Percentiles rank a stretch among this genome's conserved stretches.
These are phyloP conservation scores for Allolobophora icterica DNA, from an alignment of 2,888 invertebrate species.

Conservation along the genomic window DNA sequence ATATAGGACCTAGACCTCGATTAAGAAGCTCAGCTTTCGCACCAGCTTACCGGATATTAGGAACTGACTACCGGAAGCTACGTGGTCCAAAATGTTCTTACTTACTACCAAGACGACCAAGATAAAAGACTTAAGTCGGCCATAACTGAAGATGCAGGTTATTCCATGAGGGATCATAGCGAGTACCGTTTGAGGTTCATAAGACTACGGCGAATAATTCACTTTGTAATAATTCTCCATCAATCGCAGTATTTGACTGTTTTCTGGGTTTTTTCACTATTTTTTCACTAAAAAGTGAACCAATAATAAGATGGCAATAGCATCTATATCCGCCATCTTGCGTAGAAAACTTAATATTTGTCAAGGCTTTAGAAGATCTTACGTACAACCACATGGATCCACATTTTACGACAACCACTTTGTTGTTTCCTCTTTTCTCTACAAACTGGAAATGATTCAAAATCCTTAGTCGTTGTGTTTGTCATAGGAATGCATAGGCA, in stretches of 20 bases:
- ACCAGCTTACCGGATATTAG: not conserved
- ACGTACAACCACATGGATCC: not conserved
- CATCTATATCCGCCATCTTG: too few species aligned
- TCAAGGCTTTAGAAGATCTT: not conserved
- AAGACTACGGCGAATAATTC: not conserved
- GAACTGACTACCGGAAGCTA: not conserved
- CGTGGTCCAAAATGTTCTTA: not conserved
- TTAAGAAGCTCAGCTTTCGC: not conserved
- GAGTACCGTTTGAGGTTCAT: not conserved
- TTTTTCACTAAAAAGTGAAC: too few species aligned
- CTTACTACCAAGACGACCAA: not conserved
- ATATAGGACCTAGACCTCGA: too few species aligned
- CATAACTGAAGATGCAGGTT: not conserved
- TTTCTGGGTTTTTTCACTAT: too few species aligned
- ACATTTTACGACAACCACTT: not conserved
- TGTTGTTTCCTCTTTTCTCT: too few species aligned
- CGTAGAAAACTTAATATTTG: not conserved
- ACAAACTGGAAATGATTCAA: not conserved
- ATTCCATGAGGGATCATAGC: not conserved
- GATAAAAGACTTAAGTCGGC: not conserved
- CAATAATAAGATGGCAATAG: too few species aligned
- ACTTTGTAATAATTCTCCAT: not conserved
- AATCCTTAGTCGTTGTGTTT: not conserved
- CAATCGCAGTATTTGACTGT: not conserved
- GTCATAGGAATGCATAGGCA: not conserved